Percentiles rank a stretch among this genome's conserved stretches.
Evolutionary conservation across 2,888 invertebrate genomes (phyloP).

Genomic region (Taphrorychus bicolor): DNA sequence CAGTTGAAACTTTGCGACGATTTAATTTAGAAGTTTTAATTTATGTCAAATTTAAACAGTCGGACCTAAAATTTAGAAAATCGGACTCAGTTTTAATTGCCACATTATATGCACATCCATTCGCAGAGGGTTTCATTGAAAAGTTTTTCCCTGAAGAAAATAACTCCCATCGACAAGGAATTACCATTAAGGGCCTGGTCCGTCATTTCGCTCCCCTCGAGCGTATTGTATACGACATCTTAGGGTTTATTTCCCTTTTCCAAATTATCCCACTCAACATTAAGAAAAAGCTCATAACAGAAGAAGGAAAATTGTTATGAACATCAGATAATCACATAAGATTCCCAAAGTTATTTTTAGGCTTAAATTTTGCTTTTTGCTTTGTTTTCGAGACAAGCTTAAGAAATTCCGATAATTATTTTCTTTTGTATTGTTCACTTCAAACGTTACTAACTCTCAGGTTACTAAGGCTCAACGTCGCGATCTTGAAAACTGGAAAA

Average conservation of each 20-base stretch:
- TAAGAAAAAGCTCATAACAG: not conserved
- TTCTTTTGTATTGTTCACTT: too few relatives aligned
- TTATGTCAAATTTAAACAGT: slow-evolving; percentile 14
- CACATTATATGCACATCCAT: not conserved
- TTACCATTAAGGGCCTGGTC: not conserved
- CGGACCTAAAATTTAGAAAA: slow-evolving; percentile 5
- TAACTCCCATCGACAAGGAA: not conserved
- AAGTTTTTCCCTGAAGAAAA: not conserved
- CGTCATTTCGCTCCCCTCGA: not conserved
- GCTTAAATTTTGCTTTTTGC: not conserved
- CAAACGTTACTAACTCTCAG: too few relatives aligned
- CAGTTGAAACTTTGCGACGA: not conserved
- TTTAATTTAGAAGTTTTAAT: slow-evolving; percentile 14
- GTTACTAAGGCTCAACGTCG: too few relatives aligned
- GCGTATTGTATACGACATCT: not conserved
- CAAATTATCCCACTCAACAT: not conserved
- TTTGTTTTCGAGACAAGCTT: too few relatives aligned
- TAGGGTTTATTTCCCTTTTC: not conserved
- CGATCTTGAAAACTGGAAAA: too few relatives aligned
- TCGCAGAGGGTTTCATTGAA: not conserved
- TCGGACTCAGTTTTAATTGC: not conserved
- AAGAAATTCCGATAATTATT: too few relatives aligned
- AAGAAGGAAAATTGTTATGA: not conserved
- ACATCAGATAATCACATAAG: not conserved
- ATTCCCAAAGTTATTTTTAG: not conserved